Base-by-base conservation (phyloP, 2,797 vertebrate genomes). In the Helicolenus hilgendorfi region DNA sequence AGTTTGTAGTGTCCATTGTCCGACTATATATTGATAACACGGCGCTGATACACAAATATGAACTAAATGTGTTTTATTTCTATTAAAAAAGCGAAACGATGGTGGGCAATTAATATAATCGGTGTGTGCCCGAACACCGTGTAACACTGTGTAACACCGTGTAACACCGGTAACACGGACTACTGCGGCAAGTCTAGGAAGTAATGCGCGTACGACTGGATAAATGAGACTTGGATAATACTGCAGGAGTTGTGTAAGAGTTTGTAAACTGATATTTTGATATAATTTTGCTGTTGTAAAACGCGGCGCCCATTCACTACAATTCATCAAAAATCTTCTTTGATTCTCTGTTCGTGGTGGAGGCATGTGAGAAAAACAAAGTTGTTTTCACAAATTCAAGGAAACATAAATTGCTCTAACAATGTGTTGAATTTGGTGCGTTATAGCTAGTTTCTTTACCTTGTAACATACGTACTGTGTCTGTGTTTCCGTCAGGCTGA, bases 401-500 rank as follows among this genome's bases (percentile, higher is more conserved):
- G 20, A 22, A 63, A 33, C 29, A 33, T 10, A n/a, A 45, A 45
- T 45, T 45, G 41, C 41, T 49, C 45, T 49, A 20, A 49, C 45
- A 49, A 0, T 22, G 0, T 64, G 53, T 45, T 85, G 35, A 70
- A 75, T 81, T 81, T 7, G 33, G 65, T 75, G 26, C 0, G 3
- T 69, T 15, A 3, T 41, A 49, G 14, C 36, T 72, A 33, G 36
- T 38, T 24, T 74, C 6, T 58, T 35, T 10, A 31, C 59, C 13
- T 13, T 53, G 60, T 85, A 33, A 85, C 77, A 24, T n/a, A 24
- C 71, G 18, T 49, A 20, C 45, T 69, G 20, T 72, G 33, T 72
- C 20, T 72, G 33, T 74, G 41, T 92, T 71, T 26, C 72, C 59
- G 24, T 41, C 79, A 99, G 99, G 99, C 99, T 69, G 99, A 99